Base-by-base conservation (phyloP, 1,140 invertebrate species). In the Choristoneura fumiferana region DNA sequence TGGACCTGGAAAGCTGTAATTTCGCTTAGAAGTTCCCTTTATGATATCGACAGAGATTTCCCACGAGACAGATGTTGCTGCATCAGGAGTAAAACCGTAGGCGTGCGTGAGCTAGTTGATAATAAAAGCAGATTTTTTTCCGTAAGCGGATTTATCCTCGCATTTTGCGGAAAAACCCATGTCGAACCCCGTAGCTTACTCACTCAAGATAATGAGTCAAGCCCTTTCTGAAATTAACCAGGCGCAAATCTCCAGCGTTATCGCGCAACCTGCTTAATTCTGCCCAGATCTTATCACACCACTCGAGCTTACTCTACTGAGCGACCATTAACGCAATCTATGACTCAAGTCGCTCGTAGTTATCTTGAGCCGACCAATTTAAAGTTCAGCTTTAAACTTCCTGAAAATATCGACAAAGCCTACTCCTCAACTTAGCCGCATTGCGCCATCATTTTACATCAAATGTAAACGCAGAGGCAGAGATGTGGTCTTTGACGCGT, bases 211-310 rank as follows among this genome's bases (percentile, higher is more conserved):
- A 49, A 49, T 49, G 43, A 49, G 17, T 49, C 10, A 29, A 22
- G 43, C 18, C 22, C 43, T 29, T 33, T 49, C 43, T 33, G 43
- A 49, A 49, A 33, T 49, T 49, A 49, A 49, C 10, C 43, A 29
- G 43, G 10, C 43, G 43, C 43, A 49, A 49, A 49, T 45, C 43
- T 33, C 9, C 1, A 12, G 40, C 40, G 17, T 49, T 49, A 49
- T 49, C 43, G 18, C 43, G 17, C 18, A 49, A 49, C 43, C 22
- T 49, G 18, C 29, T 49, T 49, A 49, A 49, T 18, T 49, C 43
- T 18, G 22, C 10, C 29, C 29, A 12, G 18, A 33, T 49, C 43
- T 49, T 49, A 49, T 49, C 43, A 22, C 4, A 49, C 22, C 18
- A 22, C 10, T 49, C n/a, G 43, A 49, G 8, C n/a, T 49, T n/a